phyloP scores from a whole-genome alignment of 2,113 vertebrate genomes.

The Hassar affinis region DNA sequence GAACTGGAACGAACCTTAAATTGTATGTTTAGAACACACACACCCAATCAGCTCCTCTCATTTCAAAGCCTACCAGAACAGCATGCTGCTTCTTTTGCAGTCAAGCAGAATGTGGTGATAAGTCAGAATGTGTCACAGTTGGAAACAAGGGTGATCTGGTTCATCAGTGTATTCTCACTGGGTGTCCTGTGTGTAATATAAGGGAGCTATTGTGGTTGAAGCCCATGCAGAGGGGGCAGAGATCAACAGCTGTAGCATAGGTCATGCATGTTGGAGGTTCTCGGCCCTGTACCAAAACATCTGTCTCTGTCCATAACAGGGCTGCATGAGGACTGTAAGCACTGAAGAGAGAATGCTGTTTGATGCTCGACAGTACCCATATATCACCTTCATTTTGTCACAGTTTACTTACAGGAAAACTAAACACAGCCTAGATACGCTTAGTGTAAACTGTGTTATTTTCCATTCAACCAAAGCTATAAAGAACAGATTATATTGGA shows the following conservation, averaged over 20 bases:
- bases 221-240: conserved; percentile 41
- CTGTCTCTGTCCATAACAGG: conserved; percentile 42
- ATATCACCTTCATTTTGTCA: conserved; percentile 28
- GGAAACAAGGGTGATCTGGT: conserved; percentile 25
- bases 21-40: neutral
- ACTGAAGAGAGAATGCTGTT: conserved; percentile 1
- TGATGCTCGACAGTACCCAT: conserved; percentile 7
- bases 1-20: neutral
- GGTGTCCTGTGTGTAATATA: conserved; percentile 46
- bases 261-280: conserved; percentile 39
- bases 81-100: neutral
- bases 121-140: conserved; percentile 22
- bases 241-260: conserved; percentile 50
- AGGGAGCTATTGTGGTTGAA: conserved; percentile 49
- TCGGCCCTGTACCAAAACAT: conserved; percentile 46
- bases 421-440: conserved; percentile 21
- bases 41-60: neutral
- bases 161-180: conserved; percentile 36
- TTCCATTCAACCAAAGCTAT: neutral
- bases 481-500: conserved; percentile 17
- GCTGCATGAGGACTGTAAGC: neutral
- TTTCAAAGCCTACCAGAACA: neutral
- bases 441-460: conserved; percentile 38
- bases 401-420: conserved; percentile 33
- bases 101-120: neutral